A percentile compares a stretch with the other conserved stretches of the same genome.
Evolutionary conservation across 2,888 invertebrate genomes (phyloP).

Genomic region (Tridacna crocea): DNA sequence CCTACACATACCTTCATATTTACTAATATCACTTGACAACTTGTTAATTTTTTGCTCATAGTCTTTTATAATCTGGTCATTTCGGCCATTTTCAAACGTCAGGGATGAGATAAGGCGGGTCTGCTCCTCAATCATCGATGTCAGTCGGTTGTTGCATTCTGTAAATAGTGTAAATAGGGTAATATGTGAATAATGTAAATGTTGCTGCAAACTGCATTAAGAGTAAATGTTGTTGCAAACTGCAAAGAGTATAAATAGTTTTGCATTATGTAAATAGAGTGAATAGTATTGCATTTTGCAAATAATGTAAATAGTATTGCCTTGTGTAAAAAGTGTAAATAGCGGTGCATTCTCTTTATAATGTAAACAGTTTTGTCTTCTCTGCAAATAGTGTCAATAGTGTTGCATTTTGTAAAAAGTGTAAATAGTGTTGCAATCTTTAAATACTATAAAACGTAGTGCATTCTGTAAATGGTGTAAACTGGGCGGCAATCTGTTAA

Average conservation of each 20-base stretch:
- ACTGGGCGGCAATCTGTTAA: no score
- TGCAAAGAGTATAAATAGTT: background rate
- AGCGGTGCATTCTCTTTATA: no score
- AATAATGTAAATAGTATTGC: background rate
- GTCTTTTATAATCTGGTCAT: conserved; percentile 11
- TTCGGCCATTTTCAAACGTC: conserved; percentile 15
- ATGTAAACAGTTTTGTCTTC: no score
- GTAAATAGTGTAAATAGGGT: background rate
- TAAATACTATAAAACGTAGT: no score
- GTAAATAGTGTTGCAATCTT: no score
- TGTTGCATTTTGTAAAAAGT: no score
- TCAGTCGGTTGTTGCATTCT: conserved; percentile 54
- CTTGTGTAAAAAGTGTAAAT: background rate
- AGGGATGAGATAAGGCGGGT: conserved; percentile 59
- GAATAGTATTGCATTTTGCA: background rate
- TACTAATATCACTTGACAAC: background rate
- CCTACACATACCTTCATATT: conserved; percentile 2
- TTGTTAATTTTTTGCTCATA: conserved; percentile 8
- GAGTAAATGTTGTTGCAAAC: background rate
- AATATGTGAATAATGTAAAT: background rate
- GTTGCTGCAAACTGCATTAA: background rate
- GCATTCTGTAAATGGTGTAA: no score
- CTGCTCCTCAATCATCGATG: conserved; percentile 70
- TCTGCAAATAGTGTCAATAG: no score
- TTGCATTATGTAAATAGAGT: background rate